phyloP scores from a whole-genome alignment of 2,888 invertebrate species.

The Bombylius major region DNA sequence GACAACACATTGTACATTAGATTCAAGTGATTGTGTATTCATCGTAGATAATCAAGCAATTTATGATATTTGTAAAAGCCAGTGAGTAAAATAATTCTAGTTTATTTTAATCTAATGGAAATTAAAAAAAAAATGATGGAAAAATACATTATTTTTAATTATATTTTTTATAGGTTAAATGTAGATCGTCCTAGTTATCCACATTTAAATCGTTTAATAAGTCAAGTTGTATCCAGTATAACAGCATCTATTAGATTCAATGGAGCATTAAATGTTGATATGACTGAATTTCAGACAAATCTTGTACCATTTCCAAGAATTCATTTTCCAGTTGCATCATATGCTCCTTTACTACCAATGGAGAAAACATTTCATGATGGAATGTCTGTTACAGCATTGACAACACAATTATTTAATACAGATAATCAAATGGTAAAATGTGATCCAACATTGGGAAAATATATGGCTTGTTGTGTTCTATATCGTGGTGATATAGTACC shows the following conservation, averaged over 20 bases:
- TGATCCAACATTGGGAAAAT: constrained; percentile 64
- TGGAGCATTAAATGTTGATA: constrained; percentile 72
- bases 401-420: constrained; percentile 73
- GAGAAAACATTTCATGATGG: constrained; percentile 61
- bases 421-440: constrained; percentile 80
- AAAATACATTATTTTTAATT: neutral
- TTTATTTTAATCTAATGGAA: no score
- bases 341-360: constrained; percentile 58
- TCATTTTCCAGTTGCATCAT: constrained; percentile 69
- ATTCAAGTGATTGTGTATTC: constrained; percentile 76
- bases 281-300: constrained; percentile 85
- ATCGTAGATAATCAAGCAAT: constrained; percentile 88
- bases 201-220: constrained; percentile 55
- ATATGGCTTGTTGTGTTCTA: constrained; percentile 80
- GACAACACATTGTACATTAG: constrained; percentile 74
- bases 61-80: constrained; percentile 67
- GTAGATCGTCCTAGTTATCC: constrained; percentile 54
- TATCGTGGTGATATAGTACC: constrained; percentile 85
- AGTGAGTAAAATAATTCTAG: constrained; percentile 36
- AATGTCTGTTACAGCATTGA: constrained; percentile 67
- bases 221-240: constrained; percentile 63
- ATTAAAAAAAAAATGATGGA: no score
- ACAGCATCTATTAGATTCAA: constrained; percentile 73
- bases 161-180: constrained; percentile 35
- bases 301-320: constrained; percentile 86